phyloP scores from a whole-genome alignment of 2,797 vertebrate species.

The Odontamblyopus lacepedii region DNA sequence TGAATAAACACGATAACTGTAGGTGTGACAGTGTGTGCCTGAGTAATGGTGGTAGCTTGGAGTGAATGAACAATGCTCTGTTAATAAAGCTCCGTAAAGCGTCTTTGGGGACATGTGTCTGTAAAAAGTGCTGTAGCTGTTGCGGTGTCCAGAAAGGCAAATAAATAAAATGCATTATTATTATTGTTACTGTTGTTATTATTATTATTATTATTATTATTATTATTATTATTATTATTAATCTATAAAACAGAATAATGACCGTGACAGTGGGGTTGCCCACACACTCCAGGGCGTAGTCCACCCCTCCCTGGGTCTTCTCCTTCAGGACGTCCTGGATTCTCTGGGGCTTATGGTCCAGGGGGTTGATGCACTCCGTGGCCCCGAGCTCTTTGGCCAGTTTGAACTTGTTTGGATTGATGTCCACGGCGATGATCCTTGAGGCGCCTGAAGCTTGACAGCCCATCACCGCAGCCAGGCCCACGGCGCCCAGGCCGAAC shows the following conservation, averaged over 20 bases:
- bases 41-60: too few species aligned
- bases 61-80: too few species aligned
- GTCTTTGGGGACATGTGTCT: too few species aligned
- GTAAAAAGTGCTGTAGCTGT: too few species aligned
- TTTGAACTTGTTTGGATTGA: constrained; percentile 81
- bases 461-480: constrained; percentile 84
- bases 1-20: too few species aligned
- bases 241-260: constrained; percentile 3
- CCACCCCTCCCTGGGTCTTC: constrained; percentile 73
- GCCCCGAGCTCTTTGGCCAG: constrained; percentile 80
- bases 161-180: too few species aligned
- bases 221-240: too few species aligned
- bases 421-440: constrained; percentile 83
- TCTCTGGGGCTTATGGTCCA: constrained; percentile 58
- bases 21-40: too few species aligned
- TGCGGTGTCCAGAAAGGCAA: too few species aligned
- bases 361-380: constrained; percentile 84
- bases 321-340: constrained; percentile 80
- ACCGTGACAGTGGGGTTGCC: constrained; percentile 82
- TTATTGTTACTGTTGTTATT: too few species aligned
- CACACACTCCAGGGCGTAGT: constrained; percentile 83
- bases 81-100: too few species aligned
- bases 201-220: too few species aligned
- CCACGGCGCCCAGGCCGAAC: constrained; percentile 83
- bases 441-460: constrained; percentile 79